Evolutionary conservation across 1,140 invertebrate genomes (phyloP).

Genomic region (Drosophila bifasciata): DNA sequence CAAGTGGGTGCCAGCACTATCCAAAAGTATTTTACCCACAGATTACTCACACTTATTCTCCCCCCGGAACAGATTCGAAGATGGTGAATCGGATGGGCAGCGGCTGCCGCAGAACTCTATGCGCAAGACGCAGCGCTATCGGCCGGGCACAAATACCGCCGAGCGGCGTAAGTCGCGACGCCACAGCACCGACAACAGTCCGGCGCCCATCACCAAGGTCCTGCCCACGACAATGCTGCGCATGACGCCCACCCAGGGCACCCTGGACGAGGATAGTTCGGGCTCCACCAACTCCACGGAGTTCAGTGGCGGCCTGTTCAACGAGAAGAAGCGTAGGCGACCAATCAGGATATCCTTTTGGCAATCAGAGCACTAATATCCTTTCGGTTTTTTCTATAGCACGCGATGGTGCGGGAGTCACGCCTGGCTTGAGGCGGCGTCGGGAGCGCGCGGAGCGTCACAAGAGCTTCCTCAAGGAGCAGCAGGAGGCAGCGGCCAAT

Average conservation of each 20-base stretch:
- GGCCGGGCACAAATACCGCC: constrained; percentile 87
- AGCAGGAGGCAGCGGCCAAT: constrained; percentile 88
- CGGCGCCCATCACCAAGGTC: constrained; percentile 84
- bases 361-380: too few species aligned
- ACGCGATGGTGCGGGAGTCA: constrained; percentile 86
- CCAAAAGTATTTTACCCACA: constrained; percentile 88
- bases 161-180: constrained; percentile 91
- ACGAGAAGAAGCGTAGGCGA: constrained; percentile 71
- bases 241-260: constrained; percentile 76
- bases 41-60: too few species aligned
- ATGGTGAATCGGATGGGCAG: constrained; percentile 82
- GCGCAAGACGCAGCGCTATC: constrained; percentile 90
- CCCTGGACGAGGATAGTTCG: constrained; percentile 83
- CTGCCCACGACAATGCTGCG: constrained; percentile 65
- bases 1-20: constrained; percentile 86
- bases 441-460: constrained; percentile 92
- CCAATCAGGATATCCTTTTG: too few species aligned
- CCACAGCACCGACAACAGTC: constrained; percentile 89
- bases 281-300: constrained; percentile 80
- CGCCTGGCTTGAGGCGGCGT: constrained; percentile 89
- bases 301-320: constrained; percentile 73
- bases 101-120: constrained; percentile 90
- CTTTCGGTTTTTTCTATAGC: constrained; percentile 29
- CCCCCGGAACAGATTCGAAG: constrained; percentile 68
- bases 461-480: constrained; percentile 91